phyloP scores from a whole-genome alignment of 2,888 invertebrate genomes.

The Pyrgus malvae region DNA sequence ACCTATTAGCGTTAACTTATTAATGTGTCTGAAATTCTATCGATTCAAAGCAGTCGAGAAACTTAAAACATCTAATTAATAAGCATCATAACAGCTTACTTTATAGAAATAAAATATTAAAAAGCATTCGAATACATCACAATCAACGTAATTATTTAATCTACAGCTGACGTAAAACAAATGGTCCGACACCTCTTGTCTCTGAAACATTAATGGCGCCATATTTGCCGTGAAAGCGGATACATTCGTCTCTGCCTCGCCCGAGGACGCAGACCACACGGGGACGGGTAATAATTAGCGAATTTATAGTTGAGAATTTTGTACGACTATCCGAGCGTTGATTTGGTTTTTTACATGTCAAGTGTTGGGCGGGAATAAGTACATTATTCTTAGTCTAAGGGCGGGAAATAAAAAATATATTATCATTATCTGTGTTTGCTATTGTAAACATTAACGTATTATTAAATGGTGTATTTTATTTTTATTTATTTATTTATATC shows the following conservation, averaged over 20 bases:
- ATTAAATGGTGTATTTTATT: too few species aligned
- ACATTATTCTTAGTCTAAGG: too few species aligned
- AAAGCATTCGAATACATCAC: conserved; percentile 12
- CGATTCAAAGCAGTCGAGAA: background rate
- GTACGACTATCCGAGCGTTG: conserved; percentile 12
- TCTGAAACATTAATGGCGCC: conserved; percentile 19
- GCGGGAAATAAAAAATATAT: too few species aligned
- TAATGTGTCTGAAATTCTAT: background rate
- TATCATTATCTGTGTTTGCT: too few species aligned
- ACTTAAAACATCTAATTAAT: conserved; percentile 1
- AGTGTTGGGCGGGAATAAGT: background rate
- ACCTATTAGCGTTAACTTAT: background rate
- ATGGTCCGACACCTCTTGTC: conserved; percentile 27
- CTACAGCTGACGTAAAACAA: conserved; percentile 19
- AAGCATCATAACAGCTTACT: conserved; percentile 6
- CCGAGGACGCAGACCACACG: conserved; percentile 32
- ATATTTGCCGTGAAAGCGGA: conserved; percentile 32
- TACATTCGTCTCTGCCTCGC: conserved; percentile 31
- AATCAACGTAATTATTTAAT: conserved; percentile 24
- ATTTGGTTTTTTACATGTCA: too few species aligned
- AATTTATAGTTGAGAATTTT: conserved; percentile 17
- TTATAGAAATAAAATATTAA: background rate
- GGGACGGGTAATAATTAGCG: conserved; percentile 26
- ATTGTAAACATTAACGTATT: too few species aligned
- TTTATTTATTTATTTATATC: too few species aligned